Evolutionary conservation across 2,113 vertebrate genomes (phyloP).

Genomic region (Eptatretus burgeri): DNA sequence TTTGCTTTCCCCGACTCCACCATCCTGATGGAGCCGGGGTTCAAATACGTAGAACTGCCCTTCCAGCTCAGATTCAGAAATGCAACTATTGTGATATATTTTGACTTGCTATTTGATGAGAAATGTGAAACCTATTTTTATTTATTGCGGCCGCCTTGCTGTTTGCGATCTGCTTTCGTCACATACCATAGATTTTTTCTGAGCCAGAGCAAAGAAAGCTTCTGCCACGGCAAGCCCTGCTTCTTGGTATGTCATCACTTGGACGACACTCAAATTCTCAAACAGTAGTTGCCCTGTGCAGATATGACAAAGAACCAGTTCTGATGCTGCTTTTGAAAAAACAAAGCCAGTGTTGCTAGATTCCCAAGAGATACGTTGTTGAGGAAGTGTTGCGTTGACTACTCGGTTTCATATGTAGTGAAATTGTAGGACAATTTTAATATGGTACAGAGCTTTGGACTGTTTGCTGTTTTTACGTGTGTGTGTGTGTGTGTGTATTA

Average conservation of each 20-base stretch:
- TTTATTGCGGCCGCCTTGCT: constrained; percentile 14
- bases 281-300: constrained; percentile 28
- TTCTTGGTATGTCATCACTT: constrained; percentile 13
- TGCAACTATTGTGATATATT: background rate
- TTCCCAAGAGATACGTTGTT: too few species aligned
- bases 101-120: background rate
- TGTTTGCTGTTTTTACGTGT: too few species aligned
- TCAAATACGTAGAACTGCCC: constrained; percentile 27
- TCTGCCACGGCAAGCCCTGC: constrained; percentile 16
- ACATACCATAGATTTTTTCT: constrained; percentile 12
- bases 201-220: constrained; percentile 20
- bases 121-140: background rate
- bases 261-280: constrained; percentile 17
- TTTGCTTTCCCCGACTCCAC: constrained; percentile 10
- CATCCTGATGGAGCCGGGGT: constrained; percentile 20
- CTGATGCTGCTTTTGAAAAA: too few species aligned
- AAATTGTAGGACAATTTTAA: too few species aligned
- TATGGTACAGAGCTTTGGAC: too few species aligned
- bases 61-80: constrained; percentile 8
- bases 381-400: too few species aligned
- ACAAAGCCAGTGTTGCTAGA: too few species aligned
- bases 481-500: too few species aligned
- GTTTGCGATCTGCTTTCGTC: too few species aligned
- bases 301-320: constrained; percentile 7
- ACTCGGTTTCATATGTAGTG: too few species aligned